These are phyloP conservation scores for Drosophila lacertosa DNA, from an alignment of 1,140 invertebrate genomes.

Conservation along the genomic window DNA sequence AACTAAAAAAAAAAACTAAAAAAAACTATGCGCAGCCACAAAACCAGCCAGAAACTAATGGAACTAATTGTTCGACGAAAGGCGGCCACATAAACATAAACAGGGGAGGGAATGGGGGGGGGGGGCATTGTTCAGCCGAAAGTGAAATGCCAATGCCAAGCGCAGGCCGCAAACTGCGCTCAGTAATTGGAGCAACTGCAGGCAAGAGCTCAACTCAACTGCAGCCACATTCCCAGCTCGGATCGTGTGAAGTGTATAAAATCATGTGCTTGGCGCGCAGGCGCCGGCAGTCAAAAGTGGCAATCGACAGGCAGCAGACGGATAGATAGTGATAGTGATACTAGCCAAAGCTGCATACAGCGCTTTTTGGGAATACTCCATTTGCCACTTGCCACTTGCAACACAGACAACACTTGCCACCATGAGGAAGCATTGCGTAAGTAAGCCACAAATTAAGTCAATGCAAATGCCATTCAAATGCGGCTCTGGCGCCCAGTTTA, in stretches of 20 bases:
- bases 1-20: slow-evolving; percentile 31
- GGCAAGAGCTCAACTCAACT: no score
- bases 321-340: slow-evolving; percentile 35
- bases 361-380: slow-evolving; percentile 39
- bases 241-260: slow-evolving; percentile 64
- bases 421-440: slow-evolving; percentile 79
- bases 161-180: slow-evolving; percentile 51
- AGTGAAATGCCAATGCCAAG: slow-evolving; percentile 79
- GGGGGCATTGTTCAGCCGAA: slow-evolving; percentile 62
- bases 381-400: no score
- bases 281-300: slow-evolving; percentile 64
- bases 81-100: slow-evolving; percentile 55
- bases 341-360: not conserved
- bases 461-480: slow-evolving; percentile 39
- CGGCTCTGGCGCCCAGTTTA: slow-evolving; percentile 33
- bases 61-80: slow-evolving; percentile 77
- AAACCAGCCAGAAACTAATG: slow-evolving; percentile 72
- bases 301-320: slow-evolving; percentile 21
- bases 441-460: slow-evolving; percentile 45
- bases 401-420: not conserved
- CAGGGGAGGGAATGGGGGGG: not conserved
- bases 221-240: not conserved
- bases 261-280: slow-evolving; percentile 73
- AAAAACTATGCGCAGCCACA: slow-evolving; percentile 45
- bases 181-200: slow-evolving; percentile 69